These are phyloP conservation scores for Phylloscopus trochilus DNA, from an alignment of 2,113 vertebrate species.

Conservation along the genomic window DNA sequence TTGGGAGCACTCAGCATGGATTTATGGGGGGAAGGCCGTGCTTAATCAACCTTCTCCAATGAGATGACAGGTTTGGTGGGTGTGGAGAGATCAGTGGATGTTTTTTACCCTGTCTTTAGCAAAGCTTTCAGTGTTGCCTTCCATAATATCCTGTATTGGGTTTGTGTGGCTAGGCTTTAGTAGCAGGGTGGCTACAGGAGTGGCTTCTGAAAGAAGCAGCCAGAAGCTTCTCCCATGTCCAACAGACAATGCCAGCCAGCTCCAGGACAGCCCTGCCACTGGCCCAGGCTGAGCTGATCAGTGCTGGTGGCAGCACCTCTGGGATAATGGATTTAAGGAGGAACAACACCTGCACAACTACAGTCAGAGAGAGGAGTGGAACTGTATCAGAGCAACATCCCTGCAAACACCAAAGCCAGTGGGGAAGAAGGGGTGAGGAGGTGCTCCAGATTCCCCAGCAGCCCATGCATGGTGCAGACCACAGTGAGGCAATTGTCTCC, in stretches of 20 bases:
- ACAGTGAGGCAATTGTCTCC: background rate
- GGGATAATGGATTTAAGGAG: background rate
- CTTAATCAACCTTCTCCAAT: background rate
- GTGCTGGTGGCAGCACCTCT: rapidly evolving
- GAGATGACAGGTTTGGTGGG: background rate
- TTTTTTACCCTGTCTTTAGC: background rate
- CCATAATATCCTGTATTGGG: background rate
- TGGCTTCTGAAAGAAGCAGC: background rate
- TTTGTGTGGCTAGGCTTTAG: background rate
- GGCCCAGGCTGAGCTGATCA: rapidly evolving
- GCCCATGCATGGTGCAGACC: background rate
- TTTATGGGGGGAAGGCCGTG: background rate
- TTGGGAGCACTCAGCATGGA: background rate
- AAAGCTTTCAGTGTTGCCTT: background rate
- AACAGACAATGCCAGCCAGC: background rate
- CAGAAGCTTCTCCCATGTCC: background rate
- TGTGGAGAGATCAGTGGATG: background rate
- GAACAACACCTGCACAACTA: background rate
- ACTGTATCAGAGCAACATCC: background rate
- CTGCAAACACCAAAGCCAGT: background rate
- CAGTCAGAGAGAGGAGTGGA: background rate
- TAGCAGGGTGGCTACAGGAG: no score
- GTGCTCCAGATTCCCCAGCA: background rate
- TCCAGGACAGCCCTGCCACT: background rate
- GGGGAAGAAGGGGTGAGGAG: background rate